phyloP scores from a whole-genome alignment of 2,113 vertebrate species.

The Orthonyx spaldingii region DNA sequence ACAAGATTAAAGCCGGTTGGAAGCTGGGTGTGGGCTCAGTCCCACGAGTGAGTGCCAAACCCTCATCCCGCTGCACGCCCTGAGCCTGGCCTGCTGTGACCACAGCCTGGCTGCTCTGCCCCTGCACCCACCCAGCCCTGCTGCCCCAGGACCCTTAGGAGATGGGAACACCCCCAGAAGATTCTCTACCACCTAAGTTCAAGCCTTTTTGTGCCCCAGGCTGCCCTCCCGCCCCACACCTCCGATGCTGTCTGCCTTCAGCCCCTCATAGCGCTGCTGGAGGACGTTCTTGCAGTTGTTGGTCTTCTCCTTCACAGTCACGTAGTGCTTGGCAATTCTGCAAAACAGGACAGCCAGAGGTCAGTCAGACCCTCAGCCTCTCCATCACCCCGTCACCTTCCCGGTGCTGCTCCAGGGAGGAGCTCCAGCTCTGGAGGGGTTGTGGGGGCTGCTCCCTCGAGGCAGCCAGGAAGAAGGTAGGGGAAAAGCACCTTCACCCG shows the following conservation, averaged over 20 bases:
- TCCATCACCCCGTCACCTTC: neutral
- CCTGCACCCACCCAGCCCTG: too few relatives aligned
- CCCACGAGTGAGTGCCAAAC: neutral
- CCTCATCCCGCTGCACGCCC: neutral
- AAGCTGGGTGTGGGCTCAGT: neutral
- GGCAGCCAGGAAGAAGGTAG: neutral
- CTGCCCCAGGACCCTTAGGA: neutral
- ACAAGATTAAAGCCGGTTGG: neutral
- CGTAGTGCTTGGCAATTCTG: slow-evolving; percentile 81
- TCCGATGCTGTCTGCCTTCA: slow-evolving; percentile 78
- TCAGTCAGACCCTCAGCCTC: neutral
- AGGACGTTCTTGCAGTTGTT: slow-evolving; percentile 71
- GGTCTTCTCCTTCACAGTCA: slow-evolving; percentile 79
- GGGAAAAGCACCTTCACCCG: neutral
- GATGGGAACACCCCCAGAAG: neutral
- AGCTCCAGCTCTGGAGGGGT: neutral
- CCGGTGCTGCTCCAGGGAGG: accelerated
- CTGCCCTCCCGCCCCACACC: neutral
- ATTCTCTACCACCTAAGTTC: neutral
- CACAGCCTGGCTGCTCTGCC: neutral
- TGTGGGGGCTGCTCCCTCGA: neutral
- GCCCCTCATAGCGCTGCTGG: slow-evolving; percentile 74
- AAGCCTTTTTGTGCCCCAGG: neutral
- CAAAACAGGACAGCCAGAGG: neutral
- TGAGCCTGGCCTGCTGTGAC: neutral